Evolutionary conservation across 1,140 invertebrate species (phyloP), one percentile per base, ranked within the genome.

Genomic region (Heliconius eleuchia): DNA sequence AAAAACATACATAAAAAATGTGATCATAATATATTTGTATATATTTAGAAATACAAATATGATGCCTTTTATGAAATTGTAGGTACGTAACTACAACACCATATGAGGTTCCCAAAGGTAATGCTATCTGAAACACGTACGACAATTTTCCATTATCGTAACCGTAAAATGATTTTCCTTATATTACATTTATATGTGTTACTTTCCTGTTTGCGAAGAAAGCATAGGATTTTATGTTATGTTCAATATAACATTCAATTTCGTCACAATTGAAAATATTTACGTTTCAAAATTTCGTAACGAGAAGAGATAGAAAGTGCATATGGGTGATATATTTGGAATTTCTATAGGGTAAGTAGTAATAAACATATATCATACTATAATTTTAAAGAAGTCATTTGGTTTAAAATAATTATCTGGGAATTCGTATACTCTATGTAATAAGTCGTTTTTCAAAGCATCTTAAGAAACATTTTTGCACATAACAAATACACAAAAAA

Each of bases 81-180:
- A 7, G 5, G 50, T 66, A 66, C 27, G 11, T 27, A 30, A 66
- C 57, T 16, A 66, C 57, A 23, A 66, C 57, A 30, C 23, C 60
- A 66, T 27, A 66, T 66, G 60, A 66, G 60, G 4, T 23, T 77
- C 81, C 78, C 81, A 80, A 77, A 76, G 74, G 76, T 71, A 66
- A 80, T 74, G 78, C 78, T 77, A 80, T 60, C 76, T 78, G 7
- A 74, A 77, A 37, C 72, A 77, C 80, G 80, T 78, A 80, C 74
- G 34, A 66, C 72, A 50, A 13, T 75, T 37, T 76, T 71, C 71
- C 79, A 80, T 80, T 76, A 83, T 83, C 74, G 77, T 80, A 76
- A 79, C 74, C 79, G 60, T 83, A 83, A 83, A 83, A 76, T 79
- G 50, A 80, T 80, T 80, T 74, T 30, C 71, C 50, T 76, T 42